A percentile compares a stretch with the other conserved stretches of the same genome.
Evolutionary conservation across 2,113 vertebrate genomes (phyloP).

Genomic region (Microcebus lehilahytsara): DNA sequence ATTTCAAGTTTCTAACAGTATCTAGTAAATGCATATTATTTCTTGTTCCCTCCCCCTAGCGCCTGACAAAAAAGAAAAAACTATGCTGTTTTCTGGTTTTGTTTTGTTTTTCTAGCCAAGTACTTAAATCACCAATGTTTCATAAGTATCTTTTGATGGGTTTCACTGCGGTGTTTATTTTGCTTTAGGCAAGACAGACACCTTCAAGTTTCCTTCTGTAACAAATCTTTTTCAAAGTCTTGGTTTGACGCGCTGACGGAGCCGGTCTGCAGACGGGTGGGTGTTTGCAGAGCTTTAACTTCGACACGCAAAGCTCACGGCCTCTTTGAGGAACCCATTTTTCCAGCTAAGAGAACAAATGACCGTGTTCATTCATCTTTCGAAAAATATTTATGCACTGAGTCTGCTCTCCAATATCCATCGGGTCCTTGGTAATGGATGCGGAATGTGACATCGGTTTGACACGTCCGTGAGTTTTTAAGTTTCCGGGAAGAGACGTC

Average conservation of each 20-base stretch:
- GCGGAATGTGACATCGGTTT: not conserved
- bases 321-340: not conserved
- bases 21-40: not conserved
- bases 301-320: not conserved
- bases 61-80: not conserved
- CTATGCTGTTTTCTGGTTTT: not conserved
- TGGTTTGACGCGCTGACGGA: not conserved
- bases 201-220: not conserved
- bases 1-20: not conserved
- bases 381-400: not conserved
- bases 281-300: not conserved
- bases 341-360: not conserved
- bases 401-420: not conserved
- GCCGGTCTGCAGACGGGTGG: not conserved
- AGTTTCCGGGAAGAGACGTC: not conserved
- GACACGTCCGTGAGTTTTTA: not conserved
- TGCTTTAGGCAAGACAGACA: not conserved
- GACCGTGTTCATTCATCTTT: conserved; percentile 14
- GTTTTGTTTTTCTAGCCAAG: conserved; percentile 41
- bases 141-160: conserved; percentile 17
- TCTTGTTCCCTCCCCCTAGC: not conserved
- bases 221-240: not conserved
- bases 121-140: not conserved
- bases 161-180: conserved; percentile 46
- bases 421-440: not conserved